phyloP scores from a whole-genome alignment of 2,113 vertebrate genomes.

The Gymnarchus niloticus region DNA sequence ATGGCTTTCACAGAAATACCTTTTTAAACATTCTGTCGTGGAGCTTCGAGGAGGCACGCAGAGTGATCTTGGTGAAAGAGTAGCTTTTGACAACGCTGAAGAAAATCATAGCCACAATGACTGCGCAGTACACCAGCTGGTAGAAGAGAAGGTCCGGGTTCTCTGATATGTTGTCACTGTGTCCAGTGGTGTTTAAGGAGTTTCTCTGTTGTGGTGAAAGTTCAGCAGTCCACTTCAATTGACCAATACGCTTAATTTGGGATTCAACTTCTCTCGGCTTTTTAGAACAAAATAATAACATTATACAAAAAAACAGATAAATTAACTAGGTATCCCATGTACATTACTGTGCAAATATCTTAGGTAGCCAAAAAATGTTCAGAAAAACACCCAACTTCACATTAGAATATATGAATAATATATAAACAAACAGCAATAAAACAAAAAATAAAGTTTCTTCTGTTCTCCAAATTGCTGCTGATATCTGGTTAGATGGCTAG shows the following conservation, averaged over 20 bases:
- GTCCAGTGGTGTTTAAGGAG: neutral
- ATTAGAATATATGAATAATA: no score
- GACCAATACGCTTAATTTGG: neutral
- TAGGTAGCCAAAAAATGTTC: no score
- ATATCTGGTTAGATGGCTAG: no score
- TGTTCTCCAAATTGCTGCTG: no score
- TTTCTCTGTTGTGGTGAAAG: slow-evolving; percentile 21
- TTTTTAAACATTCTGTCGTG: slow-evolving; percentile 66
- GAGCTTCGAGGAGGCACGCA: slow-evolving; percentile 58
- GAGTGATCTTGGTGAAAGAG: slow-evolving; percentile 60
- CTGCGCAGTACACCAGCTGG: slow-evolving; percentile 55
- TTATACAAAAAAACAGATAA: neutral
- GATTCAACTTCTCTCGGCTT: neutral
- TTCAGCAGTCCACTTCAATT: no score
- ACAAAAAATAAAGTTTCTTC: no score
- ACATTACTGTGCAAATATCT: no score
- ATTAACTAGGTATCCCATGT: neutral
- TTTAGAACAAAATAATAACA: neutral
- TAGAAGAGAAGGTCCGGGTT: slow-evolving; percentile 56
- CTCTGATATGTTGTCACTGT: slow-evolving; percentile 38
- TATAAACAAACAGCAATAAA: no score
- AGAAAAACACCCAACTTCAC: no score
- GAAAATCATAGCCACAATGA: slow-evolving; percentile 40
- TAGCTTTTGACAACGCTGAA: slow-evolving; percentile 55
- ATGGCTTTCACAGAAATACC: slow-evolving; percentile 35